Base-by-base conservation (phyloP, 2,113 vertebrate genomes). In the Nesogale talazaci region DNA sequence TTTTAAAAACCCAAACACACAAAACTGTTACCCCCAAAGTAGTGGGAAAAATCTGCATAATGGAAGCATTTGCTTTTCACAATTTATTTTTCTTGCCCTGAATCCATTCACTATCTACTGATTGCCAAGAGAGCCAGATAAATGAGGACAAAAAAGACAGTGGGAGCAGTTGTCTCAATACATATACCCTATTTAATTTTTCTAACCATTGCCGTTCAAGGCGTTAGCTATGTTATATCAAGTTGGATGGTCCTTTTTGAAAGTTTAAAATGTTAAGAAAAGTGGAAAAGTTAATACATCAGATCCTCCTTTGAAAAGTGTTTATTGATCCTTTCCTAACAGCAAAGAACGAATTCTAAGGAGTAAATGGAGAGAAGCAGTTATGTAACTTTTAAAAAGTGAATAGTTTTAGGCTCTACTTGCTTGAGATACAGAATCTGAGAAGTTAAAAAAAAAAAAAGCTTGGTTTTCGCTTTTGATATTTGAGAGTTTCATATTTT, bases 1-100 rank as follows among this genome's bases (percentile, higher is more conserved):
- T 85, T 93, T 70, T 34, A 70, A 72, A 93, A 84, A 52, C 46
- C 46, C 10, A 52, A 52, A 52, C 46, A 52, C 46, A 52, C 46
- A 94, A 93, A 87, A 94, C 56, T 95, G 95, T 69, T 46, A 0
- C 86, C 96, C 95, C 92, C 97, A 92, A 97, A 97, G 93, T 98
- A n/a, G 65, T 97, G 93, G 94, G 78, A 97, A 92, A 93, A 92
- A 96, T 97, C 96, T 97, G 34, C 67, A 25, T 96, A 95, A 96
- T 96, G 94, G 94, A 96, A 97, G 82, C 89, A 61, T 69, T 59
- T 87, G 92, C 94, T 90, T 56, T 85, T 97, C 77, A 31, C 52
- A 31, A 77, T 89, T 93, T 91, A 36, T 92, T 97, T 63, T 94
- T 72, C 95, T 75, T 94, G 42, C 82, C 87, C n/a, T 56, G 69